Evolutionary conservation across 2,797 vertebrate species (phyloP), one percentile per base, ranked within the genome.

Genomic region (Pipistrellus pipistrellus): DNA sequence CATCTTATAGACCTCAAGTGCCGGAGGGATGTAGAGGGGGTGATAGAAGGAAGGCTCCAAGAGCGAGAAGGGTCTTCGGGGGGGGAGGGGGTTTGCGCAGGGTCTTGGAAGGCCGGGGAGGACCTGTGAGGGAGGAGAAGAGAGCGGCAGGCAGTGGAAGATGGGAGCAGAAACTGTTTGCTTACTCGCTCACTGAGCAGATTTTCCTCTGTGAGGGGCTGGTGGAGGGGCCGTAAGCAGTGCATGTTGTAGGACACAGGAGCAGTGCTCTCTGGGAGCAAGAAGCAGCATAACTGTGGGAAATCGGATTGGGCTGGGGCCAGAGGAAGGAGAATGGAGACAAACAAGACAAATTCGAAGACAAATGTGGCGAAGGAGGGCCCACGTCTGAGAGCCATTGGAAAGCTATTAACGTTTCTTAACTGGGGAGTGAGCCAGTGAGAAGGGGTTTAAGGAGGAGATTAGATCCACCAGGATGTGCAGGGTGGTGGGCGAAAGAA

Each of bases 31-130:
- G 41, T 85, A 71, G 82, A 66, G 2, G 10, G 57, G 12, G 17
- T 4, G 5, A 41, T 46, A 3, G 57, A 71, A 12, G 10, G 76
- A 51, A 85, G 64, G 41, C 62, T 77, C 35, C 35, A 69, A 80
- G 76, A 77, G 32, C 92, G 88, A 95, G 66, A 62, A 46, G 38
- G 8, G 8, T 57, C 44, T 77, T 69, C 35, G 72, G 55, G 91
- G 35, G 35, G 59, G 44, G 81, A 73, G 27, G 20, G 66, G 46
- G 21, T 44, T 72, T 68, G 55, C 57, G n/a, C 20, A 53, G 81
- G 32, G 35, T 88, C 72, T 71, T 88, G 55, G 78, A 73, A 53
- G 69, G 76, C 77, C 48, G 46, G 46, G 72, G 46, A 59, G 84
- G 59, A n/a, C 53, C 10, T n/a, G 14, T 30, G 35, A 92, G 66